phyloP scores from a whole-genome alignment of 2,113 vertebrate species.

The Phaethon lepturus region DNA sequence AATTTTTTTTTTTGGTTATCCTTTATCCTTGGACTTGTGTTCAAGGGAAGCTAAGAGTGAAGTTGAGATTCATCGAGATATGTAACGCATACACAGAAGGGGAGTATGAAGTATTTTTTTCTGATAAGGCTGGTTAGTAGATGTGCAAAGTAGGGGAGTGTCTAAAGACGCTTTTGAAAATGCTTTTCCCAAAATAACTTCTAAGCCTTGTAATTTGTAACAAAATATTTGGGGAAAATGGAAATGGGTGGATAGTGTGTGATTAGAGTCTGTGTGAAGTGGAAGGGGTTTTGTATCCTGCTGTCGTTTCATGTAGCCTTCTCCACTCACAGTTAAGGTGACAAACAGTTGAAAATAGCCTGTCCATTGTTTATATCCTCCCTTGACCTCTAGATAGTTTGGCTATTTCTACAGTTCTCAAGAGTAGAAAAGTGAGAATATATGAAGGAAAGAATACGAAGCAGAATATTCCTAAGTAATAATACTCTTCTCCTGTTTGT shows the following conservation, averaged over 20 bases:
- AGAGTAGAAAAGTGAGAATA: not conserved
- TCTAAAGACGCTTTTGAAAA: not conserved
- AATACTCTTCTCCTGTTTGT: not conserved
- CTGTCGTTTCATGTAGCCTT: not conserved
- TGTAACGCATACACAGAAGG: not conserved
- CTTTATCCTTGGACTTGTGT: not conserved
- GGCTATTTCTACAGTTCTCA: not conserved
- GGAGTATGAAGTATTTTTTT: not conserved
- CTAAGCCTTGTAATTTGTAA: not conserved
- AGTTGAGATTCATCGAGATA: not conserved
- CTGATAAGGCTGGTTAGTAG: not conserved
- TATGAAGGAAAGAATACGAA: not conserved
- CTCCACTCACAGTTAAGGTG: not conserved
- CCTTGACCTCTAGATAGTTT: not conserved
- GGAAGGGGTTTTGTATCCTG: not conserved
- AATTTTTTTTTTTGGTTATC: not conserved
- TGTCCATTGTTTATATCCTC: not conserved
- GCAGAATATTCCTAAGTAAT: not conserved
- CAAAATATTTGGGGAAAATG: not conserved
- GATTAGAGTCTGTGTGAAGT: not conserved
- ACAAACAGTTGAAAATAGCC: not conserved
- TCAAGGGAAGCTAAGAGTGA: not conserved
- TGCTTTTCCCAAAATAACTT: not conserved
- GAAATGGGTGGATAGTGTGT: fast-evolving
- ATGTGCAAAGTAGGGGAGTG: not conserved